Conservation (phyloP, 2,113 vertebrate species). For the Microcebus murinus region DNA sequence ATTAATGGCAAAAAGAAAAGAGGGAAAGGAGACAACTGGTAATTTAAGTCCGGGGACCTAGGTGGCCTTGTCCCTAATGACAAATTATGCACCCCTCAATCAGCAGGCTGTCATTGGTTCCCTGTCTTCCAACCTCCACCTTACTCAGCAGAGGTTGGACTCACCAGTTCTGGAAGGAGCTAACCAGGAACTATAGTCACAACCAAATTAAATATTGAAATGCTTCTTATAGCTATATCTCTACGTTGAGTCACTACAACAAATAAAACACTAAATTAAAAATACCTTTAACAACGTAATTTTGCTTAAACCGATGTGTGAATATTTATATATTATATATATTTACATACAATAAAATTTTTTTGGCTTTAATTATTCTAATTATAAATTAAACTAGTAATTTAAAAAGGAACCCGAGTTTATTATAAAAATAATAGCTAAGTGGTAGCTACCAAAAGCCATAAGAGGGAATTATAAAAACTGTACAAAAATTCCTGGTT, state of each 20-base stretch:
- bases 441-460: not conserved
- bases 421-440: constrained; percentile 12
- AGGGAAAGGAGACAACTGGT: not conserved
- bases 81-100: not conserved
- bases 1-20: not conserved
- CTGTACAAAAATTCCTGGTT: not conserved
- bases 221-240: not conserved
- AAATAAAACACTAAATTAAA: not conserved
- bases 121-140: not conserved
- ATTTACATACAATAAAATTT: not conserved
- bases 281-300: not conserved
- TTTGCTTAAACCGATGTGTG: not conserved
- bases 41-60: not conserved
- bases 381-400: not conserved
- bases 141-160: not conserved
- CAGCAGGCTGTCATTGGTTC: not conserved
- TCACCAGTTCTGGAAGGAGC: not conserved
- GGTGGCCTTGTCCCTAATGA: not conserved
- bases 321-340: not conserved
- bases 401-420: not conserved
- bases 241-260: not conserved
- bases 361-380: not conserved
- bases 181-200: not conserved
- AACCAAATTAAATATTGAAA: not conserved
- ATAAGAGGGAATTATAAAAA: constrained; percentile 12